A percentile compares a stretch with the other conserved stretches of the same genome.
Evolutionary conservation across 2,888 invertebrate species (phyloP).

Genomic region (Allygus modestus): DNA sequence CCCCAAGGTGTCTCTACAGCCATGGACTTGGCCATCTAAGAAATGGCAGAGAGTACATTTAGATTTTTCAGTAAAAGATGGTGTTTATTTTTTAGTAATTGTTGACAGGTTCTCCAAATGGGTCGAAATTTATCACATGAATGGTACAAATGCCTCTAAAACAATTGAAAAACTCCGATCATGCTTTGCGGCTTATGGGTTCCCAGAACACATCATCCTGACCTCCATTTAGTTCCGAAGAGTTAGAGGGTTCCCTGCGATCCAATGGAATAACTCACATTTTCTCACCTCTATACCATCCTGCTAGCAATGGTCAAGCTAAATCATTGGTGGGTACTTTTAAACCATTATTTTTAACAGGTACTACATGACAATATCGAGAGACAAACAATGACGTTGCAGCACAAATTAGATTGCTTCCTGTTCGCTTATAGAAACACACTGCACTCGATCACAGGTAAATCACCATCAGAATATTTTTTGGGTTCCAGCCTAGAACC

Average conservation of each 20-base stretch:
- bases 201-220: conserved; percentile 15
- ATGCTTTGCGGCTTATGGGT: conserved; percentile 32
- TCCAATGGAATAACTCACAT: conserved; percentile 21
- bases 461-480: conserved; percentile 65
- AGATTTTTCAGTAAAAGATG: conserved; percentile 26
- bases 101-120: conserved; percentile 64
- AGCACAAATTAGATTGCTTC: conserved; percentile 66
- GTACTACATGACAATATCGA: not conserved
- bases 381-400: conserved; percentile 47
- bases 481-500: not conserved
- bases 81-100: conserved; percentile 1
- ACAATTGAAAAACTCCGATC: conserved; percentile 18
- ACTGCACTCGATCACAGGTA: conserved; percentile 70
- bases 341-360: conserved; percentile 66
- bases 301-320: conserved; percentile 63
- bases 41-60: conserved; percentile 48
- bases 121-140: conserved; percentile 60
- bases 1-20: conserved; percentile 66
- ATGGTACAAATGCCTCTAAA: not conserved
- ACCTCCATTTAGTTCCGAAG: conserved; percentile 27
- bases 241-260: conserved; percentile 42
- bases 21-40: conserved; percentile 31
- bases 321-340: not conserved
- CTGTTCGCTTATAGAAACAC: conserved; percentile 67
- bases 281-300: conserved; percentile 46